phyloP scores from a whole-genome alignment of 2,888 invertebrate genomes.

The Ellobium chinense region DNA sequence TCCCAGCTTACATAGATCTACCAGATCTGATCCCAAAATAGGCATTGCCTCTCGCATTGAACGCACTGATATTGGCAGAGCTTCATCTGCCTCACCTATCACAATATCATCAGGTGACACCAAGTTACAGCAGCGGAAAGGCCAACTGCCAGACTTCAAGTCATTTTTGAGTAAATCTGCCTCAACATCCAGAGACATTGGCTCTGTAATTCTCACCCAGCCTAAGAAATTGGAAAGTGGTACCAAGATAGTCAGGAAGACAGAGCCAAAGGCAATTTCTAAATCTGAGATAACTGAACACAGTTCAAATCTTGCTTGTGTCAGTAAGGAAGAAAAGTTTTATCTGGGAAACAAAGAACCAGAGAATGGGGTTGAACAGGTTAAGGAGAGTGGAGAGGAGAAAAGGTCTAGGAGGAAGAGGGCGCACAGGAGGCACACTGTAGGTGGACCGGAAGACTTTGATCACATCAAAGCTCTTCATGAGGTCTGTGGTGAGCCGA shows the following conservation, averaged over 20 bases:
- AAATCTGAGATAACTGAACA: conserved; percentile 68
- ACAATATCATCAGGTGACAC: conserved; percentile 15
- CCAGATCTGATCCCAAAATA: conserved; percentile 70
- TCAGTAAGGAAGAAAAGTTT: conserved; percentile 27
- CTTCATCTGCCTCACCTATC: conserved; percentile 16
- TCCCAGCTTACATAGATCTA: conserved; percentile 71
- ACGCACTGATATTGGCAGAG: conserved; percentile 50
- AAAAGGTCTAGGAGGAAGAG: conserved; percentile 33
- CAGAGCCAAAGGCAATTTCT: conserved; percentile 39
- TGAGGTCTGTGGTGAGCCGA: conserved; percentile 50
- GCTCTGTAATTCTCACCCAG: conserved; percentile 47
- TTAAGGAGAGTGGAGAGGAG: conserved; percentile 49
- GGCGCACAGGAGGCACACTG: conserved; percentile 88
- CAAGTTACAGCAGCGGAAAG: background rate
- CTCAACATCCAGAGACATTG: background rate
- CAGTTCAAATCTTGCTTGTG: conserved; percentile 33
- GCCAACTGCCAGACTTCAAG: conserved; percentile 43
- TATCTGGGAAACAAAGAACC: conserved; percentile 1
- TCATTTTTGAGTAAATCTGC: conserved; percentile 29
- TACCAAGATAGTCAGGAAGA: background rate
- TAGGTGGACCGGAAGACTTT: conserved; percentile 94
- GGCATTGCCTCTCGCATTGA: conserved; percentile 76
- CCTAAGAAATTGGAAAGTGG: conserved; percentile 46
- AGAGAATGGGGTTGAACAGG: conserved; percentile 29
- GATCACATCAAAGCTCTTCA: conserved; percentile 82